Percentiles rank a stretch among this genome's conserved stretches.
Conservation (phyloP, 2,113 vertebrate genomes). For the Lanius collurio region DNA sequence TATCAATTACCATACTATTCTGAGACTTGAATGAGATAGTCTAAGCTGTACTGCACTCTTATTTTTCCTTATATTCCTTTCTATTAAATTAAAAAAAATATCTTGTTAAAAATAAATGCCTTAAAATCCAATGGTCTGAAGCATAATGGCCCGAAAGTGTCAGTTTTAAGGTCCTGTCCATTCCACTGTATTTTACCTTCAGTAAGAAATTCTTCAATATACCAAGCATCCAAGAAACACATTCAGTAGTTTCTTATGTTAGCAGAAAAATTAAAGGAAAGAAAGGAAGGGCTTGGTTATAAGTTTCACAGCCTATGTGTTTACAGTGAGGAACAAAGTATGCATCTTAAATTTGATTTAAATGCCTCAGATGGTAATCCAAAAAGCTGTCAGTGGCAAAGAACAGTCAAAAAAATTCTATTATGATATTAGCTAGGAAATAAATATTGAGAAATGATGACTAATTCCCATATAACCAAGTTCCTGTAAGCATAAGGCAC, state of each 20-base stretch:
- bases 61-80: background rate
- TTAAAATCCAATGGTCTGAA: background rate
- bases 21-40: background rate
- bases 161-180: background rate
- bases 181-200: background rate
- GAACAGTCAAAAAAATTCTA: background rate
- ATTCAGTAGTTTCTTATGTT: background rate
- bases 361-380: background rate
- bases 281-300: background rate
- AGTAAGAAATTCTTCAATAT: background rate
- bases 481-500: conserved; percentile 10
- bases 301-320: background rate
- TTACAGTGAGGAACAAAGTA: background rate
- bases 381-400: conserved; percentile 3
- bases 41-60: background rate
- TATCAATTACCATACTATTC: background rate
- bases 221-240: background rate
- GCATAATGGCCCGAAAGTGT: background rate
- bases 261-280: background rate
- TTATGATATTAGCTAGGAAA: background rate
- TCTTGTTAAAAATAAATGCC: background rate
- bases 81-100: background rate
- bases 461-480: background rate
- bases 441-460: conserved; percentile 8
- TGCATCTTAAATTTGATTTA: background rate